A percentile compares a stretch with the other conserved stretches of the same genome.
Conservation (phyloP, 37 sponge, comb jelly and placozoan species). For the Halisarca cf. caerulea region DNA sequence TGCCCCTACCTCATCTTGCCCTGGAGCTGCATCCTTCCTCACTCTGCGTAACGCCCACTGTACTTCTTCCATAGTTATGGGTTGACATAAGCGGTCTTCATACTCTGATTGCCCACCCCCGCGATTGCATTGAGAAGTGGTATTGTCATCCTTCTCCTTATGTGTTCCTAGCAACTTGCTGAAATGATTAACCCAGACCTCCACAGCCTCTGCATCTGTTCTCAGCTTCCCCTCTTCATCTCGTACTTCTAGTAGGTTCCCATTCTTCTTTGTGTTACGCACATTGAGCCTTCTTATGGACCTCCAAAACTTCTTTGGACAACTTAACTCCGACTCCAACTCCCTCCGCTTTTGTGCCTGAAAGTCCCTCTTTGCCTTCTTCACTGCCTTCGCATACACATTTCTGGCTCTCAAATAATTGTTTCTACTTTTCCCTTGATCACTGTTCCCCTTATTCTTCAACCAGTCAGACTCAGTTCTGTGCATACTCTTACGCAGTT, state of each 20-base stretch:
- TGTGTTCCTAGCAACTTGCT: slow-evolving; percentile 22
- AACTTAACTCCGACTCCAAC: slow-evolving; percentile 22
- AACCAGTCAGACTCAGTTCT: slow-evolving; percentile 23
- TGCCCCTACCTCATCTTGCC: slow-evolving; percentile 19
- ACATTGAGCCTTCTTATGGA: slow-evolving; percentile 15
- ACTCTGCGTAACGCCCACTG: slow-evolving; percentile 23
- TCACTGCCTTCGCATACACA: slow-evolving; percentile 14
- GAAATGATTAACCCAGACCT: slow-evolving; percentile 7
- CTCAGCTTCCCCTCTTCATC: slow-evolving; percentile 19
- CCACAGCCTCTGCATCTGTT: slow-evolving; percentile 15
- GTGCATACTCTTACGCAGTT: slow-evolving; percentile 20
- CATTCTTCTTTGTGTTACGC: slow-evolving; percentile 16
- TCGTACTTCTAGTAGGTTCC: slow-evolving; percentile 19
- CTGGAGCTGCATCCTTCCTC: slow-evolving; percentile 15
- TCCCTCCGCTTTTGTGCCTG: slow-evolving; percentile 12
- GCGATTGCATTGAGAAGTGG: not conserved
- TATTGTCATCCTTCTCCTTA: slow-evolving; percentile 16
- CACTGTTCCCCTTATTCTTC: slow-evolving; percentile 24
- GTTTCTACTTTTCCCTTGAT: slow-evolving; percentile 17
- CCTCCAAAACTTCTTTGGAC: slow-evolving; percentile 27
- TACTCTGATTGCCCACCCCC: not conserved
- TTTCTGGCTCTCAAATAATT: slow-evolving; percentile 20
- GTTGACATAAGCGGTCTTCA: slow-evolving; percentile 1
- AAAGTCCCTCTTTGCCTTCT: slow-evolving; percentile 11
- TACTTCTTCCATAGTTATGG: slow-evolving; percentile 5